These are phyloP conservation scores for Heterotis niloticus DNA, from an alignment of 2,113 vertebrate genomes.

Conservation along the genomic window DNA sequence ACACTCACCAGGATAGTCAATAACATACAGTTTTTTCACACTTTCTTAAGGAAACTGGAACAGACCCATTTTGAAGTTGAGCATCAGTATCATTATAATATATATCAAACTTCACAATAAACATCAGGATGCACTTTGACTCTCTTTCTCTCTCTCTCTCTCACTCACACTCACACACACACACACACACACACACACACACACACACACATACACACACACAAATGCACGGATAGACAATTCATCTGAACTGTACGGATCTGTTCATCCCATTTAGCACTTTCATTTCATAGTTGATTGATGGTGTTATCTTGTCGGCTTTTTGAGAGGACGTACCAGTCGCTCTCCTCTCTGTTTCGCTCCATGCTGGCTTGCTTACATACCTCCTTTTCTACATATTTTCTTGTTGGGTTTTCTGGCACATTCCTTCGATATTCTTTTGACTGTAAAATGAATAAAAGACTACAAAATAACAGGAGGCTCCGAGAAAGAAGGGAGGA, in stretches of 20 bases:
- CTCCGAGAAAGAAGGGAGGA: slow-evolving; percentile 77
- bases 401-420: slow-evolving; percentile 99
- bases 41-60: not conserved
- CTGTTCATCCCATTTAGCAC: slow-evolving; percentile 58
- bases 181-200: slow-evolving; percentile 45
- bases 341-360: slow-evolving; percentile 56
- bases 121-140: slow-evolving; percentile 8
- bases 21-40: not conserved
- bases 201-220: slow-evolving; percentile 19
- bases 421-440: slow-evolving; percentile 99
- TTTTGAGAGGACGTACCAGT: slow-evolving; percentile 59
- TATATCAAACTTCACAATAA: too few relatives aligned
- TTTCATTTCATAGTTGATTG: slow-evolving; percentile 59
- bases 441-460: slow-evolving; percentile 99
- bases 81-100: not conserved
- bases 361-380: slow-evolving; percentile 78
- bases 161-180: slow-evolving; percentile 35
- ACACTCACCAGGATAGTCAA: not conserved
- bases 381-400: slow-evolving; percentile 99
- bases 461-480: slow-evolving; percentile 99
- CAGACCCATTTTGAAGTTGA: slow-evolving; percentile 9
- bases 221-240: slow-evolving; percentile 21
- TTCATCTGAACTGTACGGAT: slow-evolving; percentile 55
- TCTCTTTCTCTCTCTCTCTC: not conserved
- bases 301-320: slow-evolving; percentile 51